A percentile compares a stretch with the other conserved stretches of the same genome.
These are phyloP conservation scores for Delphinapterus leucas DNA, from an alignment of 2,113 vertebrate species.

Conservation along the genomic window DNA sequence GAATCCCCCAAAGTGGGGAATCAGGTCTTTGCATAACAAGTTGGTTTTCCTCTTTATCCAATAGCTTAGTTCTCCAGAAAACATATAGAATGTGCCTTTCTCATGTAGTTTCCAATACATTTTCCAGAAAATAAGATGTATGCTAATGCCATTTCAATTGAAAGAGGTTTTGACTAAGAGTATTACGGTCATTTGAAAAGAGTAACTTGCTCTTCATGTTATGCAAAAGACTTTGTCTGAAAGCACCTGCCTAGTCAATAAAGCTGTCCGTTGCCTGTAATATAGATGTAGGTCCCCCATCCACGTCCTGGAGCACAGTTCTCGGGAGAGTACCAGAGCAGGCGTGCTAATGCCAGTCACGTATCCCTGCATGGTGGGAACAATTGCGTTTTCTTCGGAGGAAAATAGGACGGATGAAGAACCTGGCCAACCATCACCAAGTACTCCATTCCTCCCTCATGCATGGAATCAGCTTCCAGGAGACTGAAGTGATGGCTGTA, in stretches of 20 bases:
- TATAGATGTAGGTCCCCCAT: rapidly evolving
- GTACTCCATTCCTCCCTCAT: not conserved
- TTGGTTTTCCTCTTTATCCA: not conserved
- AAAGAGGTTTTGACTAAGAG: not conserved
- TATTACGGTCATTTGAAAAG: not conserved
- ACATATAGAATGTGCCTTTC: not conserved
- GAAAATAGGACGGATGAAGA: not conserved
- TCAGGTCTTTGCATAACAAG: not conserved
- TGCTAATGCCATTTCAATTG: not conserved
- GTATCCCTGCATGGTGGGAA: not conserved
- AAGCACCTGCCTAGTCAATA: not conserved
- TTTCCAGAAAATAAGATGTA: not conserved
- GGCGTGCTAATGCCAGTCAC: rapidly evolving
- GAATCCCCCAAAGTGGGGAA: rapidly evolving
- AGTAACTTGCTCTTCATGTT: not conserved
- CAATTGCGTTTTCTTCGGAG: not conserved
- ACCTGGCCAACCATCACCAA: rapidly evolving
- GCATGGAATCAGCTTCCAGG: not conserved
- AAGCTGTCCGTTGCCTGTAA: rapidly evolving
- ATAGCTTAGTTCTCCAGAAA: not conserved
- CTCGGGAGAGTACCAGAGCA: not conserved
- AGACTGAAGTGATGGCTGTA: not conserved
- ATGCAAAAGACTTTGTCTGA: not conserved
- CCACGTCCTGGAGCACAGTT: not conserved
- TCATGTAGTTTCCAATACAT: not conserved